Percentiles rank a stretch among this genome's conserved stretches.
These are phyloP conservation scores for Caenorhabditis sp. DNA, from an alignment of 2,888 invertebrate species.

Conservation along the genomic window DNA sequence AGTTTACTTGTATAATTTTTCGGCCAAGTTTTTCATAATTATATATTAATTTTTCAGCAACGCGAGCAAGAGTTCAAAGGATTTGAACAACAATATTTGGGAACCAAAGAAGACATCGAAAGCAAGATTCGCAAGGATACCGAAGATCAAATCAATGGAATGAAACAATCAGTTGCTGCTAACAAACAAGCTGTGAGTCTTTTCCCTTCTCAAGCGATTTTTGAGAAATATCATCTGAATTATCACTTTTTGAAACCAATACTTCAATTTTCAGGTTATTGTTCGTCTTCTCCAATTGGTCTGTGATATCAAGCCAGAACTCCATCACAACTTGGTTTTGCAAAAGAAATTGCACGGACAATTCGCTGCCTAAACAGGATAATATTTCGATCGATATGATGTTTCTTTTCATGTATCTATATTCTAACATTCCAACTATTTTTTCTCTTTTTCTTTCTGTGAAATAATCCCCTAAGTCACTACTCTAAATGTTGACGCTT, in stretches of 20 bases:
- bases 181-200: conserved; percentile 70
- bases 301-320: conserved; percentile 69
- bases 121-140: conserved; percentile 66
- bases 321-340: conserved; percentile 70
- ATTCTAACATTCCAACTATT: conserved; percentile 3
- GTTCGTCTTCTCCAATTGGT: conserved; percentile 70
- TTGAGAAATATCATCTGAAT: neutral
- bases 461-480: neutral
- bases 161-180: conserved; percentile 64
- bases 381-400: neutral
- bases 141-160: conserved; percentile 62
- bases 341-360: conserved; percentile 68
- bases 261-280: conserved; percentile 67
- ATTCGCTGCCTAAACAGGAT: conserved; percentile 44
- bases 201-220: too few relatives aligned
- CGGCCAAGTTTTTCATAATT: neutral
- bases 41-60: conserved; percentile 57
- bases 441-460: conserved; percentile 1
- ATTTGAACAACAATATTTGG: conserved; percentile 69
- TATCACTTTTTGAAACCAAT: neutral
- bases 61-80: conserved; percentile 70
- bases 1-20: too few relatives aligned
- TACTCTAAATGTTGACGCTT: neutral
- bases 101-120: conserved; percentile 70
- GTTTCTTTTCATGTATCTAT: neutral